phyloP scores from a whole-genome alignment of 1,140 invertebrate genomes.

The Macrocentrus cingulum region DNA sequence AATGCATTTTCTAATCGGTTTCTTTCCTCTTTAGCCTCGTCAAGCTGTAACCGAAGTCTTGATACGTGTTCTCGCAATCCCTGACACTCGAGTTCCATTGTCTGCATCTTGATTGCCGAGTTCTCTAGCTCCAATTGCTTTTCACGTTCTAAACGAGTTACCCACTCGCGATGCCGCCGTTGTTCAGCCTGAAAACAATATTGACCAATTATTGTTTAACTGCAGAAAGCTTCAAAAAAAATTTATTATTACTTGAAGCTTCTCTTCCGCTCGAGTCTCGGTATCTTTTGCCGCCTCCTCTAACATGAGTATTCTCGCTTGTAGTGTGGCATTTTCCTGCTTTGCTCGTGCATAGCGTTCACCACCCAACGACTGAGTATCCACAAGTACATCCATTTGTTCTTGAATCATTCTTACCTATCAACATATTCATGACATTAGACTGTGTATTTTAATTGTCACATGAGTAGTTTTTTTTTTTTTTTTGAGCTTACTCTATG shows the following conservation, averaged over 20 bases:
- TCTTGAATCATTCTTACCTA: conserved; percentile 89
- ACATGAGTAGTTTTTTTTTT: no score
- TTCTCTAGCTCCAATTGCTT: conserved; percentile 85
- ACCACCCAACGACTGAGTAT: conserved; percentile 81
- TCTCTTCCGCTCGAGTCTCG: conserved; percentile 82
- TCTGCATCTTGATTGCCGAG: conserved; percentile 77
- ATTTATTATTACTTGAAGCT: conserved; percentile 59
- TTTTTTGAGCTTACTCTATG: conserved; percentile 70
- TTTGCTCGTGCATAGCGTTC: conserved; percentile 84
- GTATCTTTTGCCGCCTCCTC: conserved; percentile 90
- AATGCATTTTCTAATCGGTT: conserved; percentile 63
- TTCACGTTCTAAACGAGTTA: conserved; percentile 80
- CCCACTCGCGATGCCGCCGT: conserved; percentile 77
- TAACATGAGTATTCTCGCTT: conserved; percentile 84
- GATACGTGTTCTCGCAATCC: conserved; percentile 75
- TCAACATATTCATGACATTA: conserved; percentile 32
- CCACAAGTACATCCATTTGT: conserved; percentile 82
- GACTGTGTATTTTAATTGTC: no score
- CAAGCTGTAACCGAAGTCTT: conserved; percentile 61
- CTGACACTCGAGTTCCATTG: conserved; percentile 76
- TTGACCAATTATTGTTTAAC: not conserved
- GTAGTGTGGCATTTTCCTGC: conserved; percentile 86
- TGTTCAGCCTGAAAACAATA: conserved; percentile 70
- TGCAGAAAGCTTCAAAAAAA: not conserved
- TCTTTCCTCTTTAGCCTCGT: conserved; percentile 63